These are phyloP conservation scores for Plagiodera versicolora DNA, from an alignment of 2,888 invertebrate genomes.

Conservation along the genomic window DNA sequence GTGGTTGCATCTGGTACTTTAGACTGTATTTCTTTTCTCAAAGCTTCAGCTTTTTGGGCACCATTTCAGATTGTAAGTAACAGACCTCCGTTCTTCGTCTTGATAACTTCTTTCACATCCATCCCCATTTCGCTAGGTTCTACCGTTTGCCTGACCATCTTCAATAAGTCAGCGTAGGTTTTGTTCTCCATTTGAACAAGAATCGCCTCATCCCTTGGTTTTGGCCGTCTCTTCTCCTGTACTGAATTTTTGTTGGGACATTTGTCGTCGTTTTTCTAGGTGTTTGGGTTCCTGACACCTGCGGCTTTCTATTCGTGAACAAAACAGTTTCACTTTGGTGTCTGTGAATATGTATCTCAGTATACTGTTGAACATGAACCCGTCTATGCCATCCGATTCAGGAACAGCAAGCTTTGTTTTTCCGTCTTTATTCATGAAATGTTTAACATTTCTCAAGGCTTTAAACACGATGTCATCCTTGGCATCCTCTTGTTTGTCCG, in stretches of 20 bases:
- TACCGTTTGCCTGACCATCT: conserved; percentile 10
- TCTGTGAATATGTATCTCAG: conserved; percentile 9
- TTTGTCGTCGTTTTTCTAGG: not conserved
- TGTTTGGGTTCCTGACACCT: not conserved
- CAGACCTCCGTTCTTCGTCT: not conserved
- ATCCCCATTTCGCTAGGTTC: not conserved
- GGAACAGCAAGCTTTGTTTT: not conserved
- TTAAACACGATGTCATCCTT: not conserved
- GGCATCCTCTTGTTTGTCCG: not conserved
- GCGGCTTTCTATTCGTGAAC: conserved; percentile 1
- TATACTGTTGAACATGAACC: not conserved
- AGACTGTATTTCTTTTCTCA: not conserved
- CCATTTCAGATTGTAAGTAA: not conserved
- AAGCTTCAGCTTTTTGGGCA: not conserved
- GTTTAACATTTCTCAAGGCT: not conserved
- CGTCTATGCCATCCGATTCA: conserved; percentile 2
- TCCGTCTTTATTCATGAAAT: not conserved
- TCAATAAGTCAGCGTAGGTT: conserved; percentile 13
- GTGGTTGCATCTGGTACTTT: conserved; percentile 1
- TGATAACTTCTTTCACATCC: not conserved
- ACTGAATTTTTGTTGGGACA: not conserved
- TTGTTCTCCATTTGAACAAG: conserved; percentile 10
- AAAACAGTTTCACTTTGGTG: not conserved
- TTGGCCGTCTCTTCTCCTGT: not conserved
- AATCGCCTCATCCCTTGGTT: conserved; percentile 8